These are phyloP conservation scores for Pluvianellus socialis DNA, from an alignment of 2,113 vertebrate genomes.

Conservation along the genomic window DNA sequence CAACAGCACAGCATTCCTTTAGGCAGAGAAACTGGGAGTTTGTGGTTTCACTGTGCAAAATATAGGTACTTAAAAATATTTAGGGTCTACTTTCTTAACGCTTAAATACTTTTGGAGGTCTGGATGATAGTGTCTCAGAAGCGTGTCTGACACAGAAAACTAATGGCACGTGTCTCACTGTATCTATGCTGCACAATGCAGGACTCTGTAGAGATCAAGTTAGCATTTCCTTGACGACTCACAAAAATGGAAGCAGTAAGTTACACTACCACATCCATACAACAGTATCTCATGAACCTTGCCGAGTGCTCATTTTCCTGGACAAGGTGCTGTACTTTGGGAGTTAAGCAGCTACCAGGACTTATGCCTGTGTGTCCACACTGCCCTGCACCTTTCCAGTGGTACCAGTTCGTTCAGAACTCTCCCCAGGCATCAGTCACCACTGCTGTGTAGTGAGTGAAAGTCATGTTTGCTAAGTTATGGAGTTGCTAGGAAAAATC, in stretches of 20 bases:
- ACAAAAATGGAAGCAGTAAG: background rate
- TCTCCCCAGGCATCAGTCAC: background rate
- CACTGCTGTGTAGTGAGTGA: background rate
- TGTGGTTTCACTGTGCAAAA: background rate
- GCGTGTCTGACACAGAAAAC: background rate
- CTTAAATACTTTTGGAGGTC: background rate
- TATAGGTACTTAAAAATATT: background rate
- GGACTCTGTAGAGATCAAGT: background rate
- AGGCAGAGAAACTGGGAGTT: background rate
- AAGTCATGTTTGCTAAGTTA: background rate
- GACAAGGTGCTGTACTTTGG: background rate
- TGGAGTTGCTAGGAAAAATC: background rate
- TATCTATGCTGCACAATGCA: background rate
- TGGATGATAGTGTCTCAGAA: background rate
- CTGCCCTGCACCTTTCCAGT: background rate
- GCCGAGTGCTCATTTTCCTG: background rate
- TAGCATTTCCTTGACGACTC: background rate
- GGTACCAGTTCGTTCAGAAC: background rate
- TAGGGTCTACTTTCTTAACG: background rate
- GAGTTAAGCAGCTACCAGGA: background rate
- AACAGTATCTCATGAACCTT: background rate
- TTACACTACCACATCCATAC: background rate
- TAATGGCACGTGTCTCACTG: background rate
- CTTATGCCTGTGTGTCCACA: background rate
- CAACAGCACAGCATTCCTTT: background rate